A percentile compares a stretch with the other conserved stretches of the same genome.
These are phyloP conservation scores for Planococcus citri DNA, from an alignment of 1,140 invertebrate genomes.

Conservation along the genomic window DNA sequence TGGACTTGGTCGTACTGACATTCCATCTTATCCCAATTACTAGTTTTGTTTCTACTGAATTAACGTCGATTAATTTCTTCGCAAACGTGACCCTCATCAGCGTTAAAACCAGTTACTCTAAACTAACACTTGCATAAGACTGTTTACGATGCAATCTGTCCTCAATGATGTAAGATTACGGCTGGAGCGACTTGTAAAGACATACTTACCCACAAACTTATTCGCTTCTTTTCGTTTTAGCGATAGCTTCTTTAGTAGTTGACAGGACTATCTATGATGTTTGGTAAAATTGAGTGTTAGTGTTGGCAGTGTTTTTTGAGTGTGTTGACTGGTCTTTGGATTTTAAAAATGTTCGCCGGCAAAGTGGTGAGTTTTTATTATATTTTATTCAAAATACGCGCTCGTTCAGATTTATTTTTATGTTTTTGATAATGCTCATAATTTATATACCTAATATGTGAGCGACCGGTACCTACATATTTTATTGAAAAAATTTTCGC, in stretches of 20 bases:
- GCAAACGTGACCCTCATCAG: slow-evolving; percentile 1
- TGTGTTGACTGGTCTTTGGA: not conserved
- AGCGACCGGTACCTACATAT: too few species aligned
- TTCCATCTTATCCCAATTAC: not conserved
- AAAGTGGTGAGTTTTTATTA: not conserved
- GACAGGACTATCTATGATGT: not conserved
- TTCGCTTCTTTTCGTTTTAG: slow-evolving; percentile 5
- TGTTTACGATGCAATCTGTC: slow-evolving; percentile 1
- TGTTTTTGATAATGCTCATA: too few species aligned
- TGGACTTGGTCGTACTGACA: not conserved
- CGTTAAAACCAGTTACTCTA: not conserved
- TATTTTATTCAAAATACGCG: too few species aligned
- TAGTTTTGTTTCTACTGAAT: not conserved
- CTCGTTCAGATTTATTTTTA: too few species aligned
- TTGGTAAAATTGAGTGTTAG: not conserved
- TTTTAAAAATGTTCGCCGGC: not conserved
- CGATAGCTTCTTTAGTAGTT: not conserved
- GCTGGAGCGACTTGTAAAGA: not conserved
- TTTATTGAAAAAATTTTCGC: too few species aligned
- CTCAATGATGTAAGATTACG: slow-evolving; percentile 7
- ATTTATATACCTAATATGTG: too few species aligned
- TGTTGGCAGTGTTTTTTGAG: not conserved
- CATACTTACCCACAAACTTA: not conserved
- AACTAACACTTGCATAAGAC: not conserved
- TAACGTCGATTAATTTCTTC: not conserved